Percentiles rank a stretch among this genome's conserved stretches.
These are phyloP conservation scores for Characodon lateralis DNA, from an alignment of 2,797 vertebrate genomes.

Conservation along the genomic window DNA sequence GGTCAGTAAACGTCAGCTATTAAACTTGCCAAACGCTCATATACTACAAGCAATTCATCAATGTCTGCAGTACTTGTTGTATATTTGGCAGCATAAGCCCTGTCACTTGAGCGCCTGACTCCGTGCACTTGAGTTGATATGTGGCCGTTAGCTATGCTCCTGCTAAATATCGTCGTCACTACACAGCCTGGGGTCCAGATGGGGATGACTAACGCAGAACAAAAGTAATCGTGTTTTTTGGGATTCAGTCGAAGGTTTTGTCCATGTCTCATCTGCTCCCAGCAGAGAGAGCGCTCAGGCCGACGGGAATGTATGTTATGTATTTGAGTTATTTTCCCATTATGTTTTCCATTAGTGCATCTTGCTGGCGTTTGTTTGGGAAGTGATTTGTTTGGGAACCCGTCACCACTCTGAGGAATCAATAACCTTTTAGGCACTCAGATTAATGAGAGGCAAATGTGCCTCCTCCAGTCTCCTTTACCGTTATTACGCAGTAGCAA, in stretches of 20 bases:
- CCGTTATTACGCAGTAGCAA: slow-evolving; percentile 65
- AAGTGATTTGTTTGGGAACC: slow-evolving; percentile 83
- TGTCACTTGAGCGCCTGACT: slow-evolving; percentile 48
- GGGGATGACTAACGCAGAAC: slow-evolving; percentile 58
- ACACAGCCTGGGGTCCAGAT: slow-evolving; percentile 45
- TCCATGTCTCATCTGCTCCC: slow-evolving; percentile 58
- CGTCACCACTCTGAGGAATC: slow-evolving; percentile 77
- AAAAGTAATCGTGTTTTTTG: slow-evolving; percentile 63
- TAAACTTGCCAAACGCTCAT: slow-evolving; percentile 58
- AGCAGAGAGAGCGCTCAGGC: slow-evolving; percentile 43
- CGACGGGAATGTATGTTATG: slow-evolving; percentile 42
- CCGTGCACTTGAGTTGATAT: slow-evolving; percentile 60
- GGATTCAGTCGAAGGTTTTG: slow-evolving; percentile 47
- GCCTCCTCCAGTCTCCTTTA: slow-evolving; percentile 70
- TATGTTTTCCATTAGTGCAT: slow-evolving; percentile 78
- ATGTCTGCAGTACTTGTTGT: slow-evolving; percentile 46
- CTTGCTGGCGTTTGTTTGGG: slow-evolving; percentile 71
- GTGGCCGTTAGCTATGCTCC: slow-evolving; percentile 31
- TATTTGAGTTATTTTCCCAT: slow-evolving; percentile 76
- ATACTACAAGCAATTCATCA: slow-evolving; percentile 63
- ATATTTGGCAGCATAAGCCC: slow-evolving; percentile 62
- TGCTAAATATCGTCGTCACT: slow-evolving; percentile 58
- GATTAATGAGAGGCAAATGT: slow-evolving; percentile 82
- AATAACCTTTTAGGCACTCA: slow-evolving; percentile 84
- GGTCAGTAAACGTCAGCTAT: slow-evolving; percentile 43